These are phyloP conservation scores for Plecturocebus donacophilus DNA, from an alignment of 2,113 vertebrate species.

Conservation along the genomic window DNA sequence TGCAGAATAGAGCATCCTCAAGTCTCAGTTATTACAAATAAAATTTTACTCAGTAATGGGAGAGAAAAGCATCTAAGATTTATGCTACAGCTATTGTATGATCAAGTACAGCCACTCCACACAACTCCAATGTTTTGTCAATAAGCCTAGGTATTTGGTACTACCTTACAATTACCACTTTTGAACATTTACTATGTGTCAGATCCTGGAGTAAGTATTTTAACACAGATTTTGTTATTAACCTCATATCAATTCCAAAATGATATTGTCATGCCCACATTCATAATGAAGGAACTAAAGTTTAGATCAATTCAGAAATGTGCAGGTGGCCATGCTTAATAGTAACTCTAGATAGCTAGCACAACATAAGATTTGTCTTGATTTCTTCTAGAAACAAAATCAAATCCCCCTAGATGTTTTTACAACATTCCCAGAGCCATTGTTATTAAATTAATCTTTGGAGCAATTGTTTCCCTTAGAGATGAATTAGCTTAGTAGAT, in stretches of 20 bases:
- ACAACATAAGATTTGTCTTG: background rate
- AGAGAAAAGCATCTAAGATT: background rate
- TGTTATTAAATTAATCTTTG: background rate
- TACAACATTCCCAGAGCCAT: background rate
- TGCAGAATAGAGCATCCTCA: background rate
- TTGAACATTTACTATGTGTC: background rate
- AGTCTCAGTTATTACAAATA: constrained; percentile 29
- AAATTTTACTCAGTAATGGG: background rate
- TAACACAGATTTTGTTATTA: background rate
- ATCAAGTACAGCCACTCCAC: background rate
- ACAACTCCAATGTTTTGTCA: background rate
- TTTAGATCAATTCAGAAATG: background rate
- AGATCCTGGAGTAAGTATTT: background rate
- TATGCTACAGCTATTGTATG: background rate
- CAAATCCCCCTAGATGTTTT: background rate
- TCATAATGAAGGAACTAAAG: background rate
- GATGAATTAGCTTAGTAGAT: background rate
- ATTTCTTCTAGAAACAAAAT: constrained; percentile 14
- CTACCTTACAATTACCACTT: background rate
- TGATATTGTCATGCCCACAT: background rate
- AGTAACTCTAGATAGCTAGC: background rate
- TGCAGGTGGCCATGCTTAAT: background rate
- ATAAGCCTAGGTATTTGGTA: background rate
- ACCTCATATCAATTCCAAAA: background rate
- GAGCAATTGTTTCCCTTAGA: background rate